phyloP scores from a whole-genome alignment of 2,113 vertebrate genomes.

The Dicaeum eximium region DNA sequence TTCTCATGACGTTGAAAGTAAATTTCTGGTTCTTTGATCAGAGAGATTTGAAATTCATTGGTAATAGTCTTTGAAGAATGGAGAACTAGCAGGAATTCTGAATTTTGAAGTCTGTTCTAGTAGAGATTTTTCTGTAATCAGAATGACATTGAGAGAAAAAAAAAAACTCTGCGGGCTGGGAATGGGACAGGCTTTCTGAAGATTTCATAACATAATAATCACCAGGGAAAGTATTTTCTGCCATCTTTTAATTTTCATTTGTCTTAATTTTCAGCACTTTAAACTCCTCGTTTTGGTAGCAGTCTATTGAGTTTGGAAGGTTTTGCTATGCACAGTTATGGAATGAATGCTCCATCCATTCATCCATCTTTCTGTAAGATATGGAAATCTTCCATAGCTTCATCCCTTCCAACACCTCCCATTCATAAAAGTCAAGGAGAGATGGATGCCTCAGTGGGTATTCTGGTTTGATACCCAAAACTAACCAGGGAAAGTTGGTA shows the following conservation, averaged over 20 bases:
- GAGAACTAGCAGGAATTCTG: background rate
- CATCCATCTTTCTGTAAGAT: background rate
- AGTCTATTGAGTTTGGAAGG: background rate
- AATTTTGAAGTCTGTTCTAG: background rate
- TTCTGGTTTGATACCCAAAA: background rate
- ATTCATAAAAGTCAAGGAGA: background rate
- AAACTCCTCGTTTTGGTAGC: background rate
- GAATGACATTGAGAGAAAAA: background rate
- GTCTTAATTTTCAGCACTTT: background rate
- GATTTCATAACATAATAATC: background rate
- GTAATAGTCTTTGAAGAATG: background rate
- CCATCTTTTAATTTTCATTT: background rate
- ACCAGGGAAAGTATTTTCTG: background rate
- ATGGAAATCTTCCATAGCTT: background rate
- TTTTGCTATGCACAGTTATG: background rate
- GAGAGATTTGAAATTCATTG: background rate
- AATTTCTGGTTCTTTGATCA: background rate
- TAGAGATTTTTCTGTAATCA: background rate
- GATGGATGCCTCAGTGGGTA: background rate
- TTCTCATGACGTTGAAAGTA: background rate
- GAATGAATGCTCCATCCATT: background rate
- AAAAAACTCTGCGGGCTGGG: background rate
- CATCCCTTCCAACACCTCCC: background rate
- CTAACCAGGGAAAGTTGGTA: background rate
- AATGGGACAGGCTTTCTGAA: background rate